A percentile compares a stretch with the other conserved stretches of the same genome.
These are phyloP conservation scores for Sinelater perroti DNA, from an alignment of 2,888 invertebrate species.

Conservation along the genomic window DNA sequence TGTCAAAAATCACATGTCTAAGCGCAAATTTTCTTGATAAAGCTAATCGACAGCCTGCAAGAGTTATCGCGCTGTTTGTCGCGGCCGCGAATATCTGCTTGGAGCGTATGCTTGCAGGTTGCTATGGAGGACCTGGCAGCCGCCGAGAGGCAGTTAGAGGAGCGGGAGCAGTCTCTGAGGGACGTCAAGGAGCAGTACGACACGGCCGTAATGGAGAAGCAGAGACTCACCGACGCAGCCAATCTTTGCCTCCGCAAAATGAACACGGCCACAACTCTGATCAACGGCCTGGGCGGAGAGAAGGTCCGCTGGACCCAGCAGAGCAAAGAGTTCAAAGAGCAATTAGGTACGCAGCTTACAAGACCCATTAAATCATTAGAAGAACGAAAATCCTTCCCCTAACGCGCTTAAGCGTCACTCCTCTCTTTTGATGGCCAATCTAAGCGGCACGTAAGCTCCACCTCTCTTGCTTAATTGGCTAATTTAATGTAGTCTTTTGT, in stretches of 20 bases:
- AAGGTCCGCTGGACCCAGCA: conserved; percentile 93
- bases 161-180: conserved; percentile 88
- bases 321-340: conserved; percentile 91
- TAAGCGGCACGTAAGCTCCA: too few relatives aligned
- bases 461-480: too few relatives aligned
- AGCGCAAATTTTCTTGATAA: too few relatives aligned
- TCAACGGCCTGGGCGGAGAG: conserved; percentile 93
- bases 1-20: too few relatives aligned
- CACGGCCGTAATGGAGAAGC: conserved; percentile 91
- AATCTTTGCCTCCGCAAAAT: conserved; percentile 93
- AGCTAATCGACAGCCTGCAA: too few relatives aligned
- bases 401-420: too few relatives aligned
- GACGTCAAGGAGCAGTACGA: conserved; percentile 94
- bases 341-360: conserved; percentile 69
- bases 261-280: conserved; percentile 94
- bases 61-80: too few relatives aligned
- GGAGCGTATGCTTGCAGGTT: too few relatives aligned
- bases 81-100: too few relatives aligned
- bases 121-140: conserved; percentile 90
- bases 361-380: background rate
- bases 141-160: conserved; percentile 88
- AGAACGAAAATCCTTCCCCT: background rate
- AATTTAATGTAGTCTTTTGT: too few relatives aligned
- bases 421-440: too few relatives aligned
- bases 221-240: conserved; percentile 90